Conservation (phyloP, 2,888 invertebrate species). For the Augiades crinisus region DNA sequence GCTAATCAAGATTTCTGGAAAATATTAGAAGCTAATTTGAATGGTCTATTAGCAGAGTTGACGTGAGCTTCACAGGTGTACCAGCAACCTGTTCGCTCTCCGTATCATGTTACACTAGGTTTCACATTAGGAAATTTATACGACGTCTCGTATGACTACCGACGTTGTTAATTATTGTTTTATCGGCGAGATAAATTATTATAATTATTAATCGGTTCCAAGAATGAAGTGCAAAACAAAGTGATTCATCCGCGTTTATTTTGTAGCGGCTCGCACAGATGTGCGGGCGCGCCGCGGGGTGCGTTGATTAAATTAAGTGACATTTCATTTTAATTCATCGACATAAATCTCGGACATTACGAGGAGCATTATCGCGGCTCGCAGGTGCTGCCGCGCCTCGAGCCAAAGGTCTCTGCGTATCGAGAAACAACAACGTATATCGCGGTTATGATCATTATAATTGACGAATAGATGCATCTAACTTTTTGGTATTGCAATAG, state of each 20-base stretch:
- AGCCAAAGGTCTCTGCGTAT: constrained; percentile 51
- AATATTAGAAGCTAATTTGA: constrained; percentile 51
- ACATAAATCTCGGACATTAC: constrained; percentile 67
- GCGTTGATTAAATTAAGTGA: constrained; percentile 72
- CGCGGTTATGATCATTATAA: neutral
- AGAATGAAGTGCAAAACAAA: constrained; percentile 76
- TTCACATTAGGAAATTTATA: constrained; percentile 80
- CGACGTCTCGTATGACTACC: constrained; percentile 75
- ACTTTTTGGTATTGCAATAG: too few species aligned
- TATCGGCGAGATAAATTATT: constrained; percentile 74
- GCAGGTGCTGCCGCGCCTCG: constrained; percentile 50
- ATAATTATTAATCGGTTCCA: constrained; percentile 72
- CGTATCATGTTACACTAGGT: constrained; percentile 74
- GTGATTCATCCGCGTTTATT: constrained; percentile 68
- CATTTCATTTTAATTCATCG: constrained; percentile 72
- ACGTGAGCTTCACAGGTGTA: constrained; percentile 67
- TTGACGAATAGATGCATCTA: neutral
- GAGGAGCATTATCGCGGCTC: constrained; percentile 56
- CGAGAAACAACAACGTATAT: constrained; percentile 35
- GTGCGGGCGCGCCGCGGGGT: constrained; percentile 59
- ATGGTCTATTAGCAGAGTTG: constrained; percentile 64
- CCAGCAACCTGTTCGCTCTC: constrained; percentile 60
- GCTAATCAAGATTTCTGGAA: constrained; percentile 44
- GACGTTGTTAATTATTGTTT: constrained; percentile 74
- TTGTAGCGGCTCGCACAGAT: constrained; percentile 51